These are phyloP conservation scores for Columba guinea DNA, from an alignment of 2,797 vertebrate genomes.

Conservation along the genomic window DNA sequence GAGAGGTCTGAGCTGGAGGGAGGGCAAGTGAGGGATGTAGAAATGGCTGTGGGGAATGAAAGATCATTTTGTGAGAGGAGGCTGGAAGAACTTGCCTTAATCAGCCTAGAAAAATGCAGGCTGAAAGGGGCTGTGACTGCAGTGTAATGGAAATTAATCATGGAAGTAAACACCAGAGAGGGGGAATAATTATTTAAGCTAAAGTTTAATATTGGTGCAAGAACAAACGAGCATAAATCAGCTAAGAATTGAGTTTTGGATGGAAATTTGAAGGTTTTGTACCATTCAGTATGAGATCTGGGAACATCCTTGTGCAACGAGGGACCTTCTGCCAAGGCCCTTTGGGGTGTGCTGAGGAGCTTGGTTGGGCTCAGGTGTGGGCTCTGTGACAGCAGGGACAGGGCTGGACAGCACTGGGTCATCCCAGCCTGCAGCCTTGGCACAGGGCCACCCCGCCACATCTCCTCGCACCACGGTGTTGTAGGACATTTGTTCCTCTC, in stretches of 20 bases:
- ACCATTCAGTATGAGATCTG: neutral
- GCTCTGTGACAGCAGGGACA: neutral
- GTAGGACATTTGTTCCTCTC: neutral
- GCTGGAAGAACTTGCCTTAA: neutral
- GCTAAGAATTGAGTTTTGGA: neutral
- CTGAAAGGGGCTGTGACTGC: neutral
- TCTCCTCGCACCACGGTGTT: accelerated
- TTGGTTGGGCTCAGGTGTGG: accelerated
- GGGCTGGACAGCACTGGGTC: neutral
- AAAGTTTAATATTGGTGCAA: neutral
- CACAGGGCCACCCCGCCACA: accelerated
- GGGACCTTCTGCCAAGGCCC: neutral
- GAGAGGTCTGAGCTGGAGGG: neutral
- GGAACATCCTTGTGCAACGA: neutral
- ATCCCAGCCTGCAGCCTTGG: neutral
- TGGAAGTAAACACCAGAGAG: neutral
- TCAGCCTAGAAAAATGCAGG: neutral
- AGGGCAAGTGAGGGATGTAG: neutral
- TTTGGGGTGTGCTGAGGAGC: neutral
- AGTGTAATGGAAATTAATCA: neutral
- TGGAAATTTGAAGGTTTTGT: neutral
- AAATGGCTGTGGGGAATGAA: neutral
- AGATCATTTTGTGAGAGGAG: neutral
- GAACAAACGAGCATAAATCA: neutral
- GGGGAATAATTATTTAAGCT: conserved; percentile 10